Evolutionary conservation across 2,113 vertebrate genomes (phyloP), one percentile per base, ranked within the genome.

Genomic region (Zeus faber): DNA sequence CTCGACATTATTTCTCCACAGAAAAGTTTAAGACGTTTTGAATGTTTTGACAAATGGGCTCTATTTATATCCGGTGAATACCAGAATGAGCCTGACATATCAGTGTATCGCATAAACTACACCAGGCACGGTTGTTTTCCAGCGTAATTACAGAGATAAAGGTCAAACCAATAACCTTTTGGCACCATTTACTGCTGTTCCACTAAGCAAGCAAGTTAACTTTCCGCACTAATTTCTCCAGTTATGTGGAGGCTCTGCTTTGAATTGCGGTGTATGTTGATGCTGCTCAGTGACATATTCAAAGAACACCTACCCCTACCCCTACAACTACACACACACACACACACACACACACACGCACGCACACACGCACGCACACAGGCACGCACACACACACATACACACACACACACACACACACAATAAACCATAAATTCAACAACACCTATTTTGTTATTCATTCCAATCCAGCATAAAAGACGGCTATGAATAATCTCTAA

Each of bases 281-380:
- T n/a, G n/a, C n/a, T n/a, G n/a, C n/a, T n/a, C n/a, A n/a, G n/a
- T 33, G 13, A 33, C 31, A 2, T 8, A 33, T 33, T 2, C 5
- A 33, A 33, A n/a, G 13, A n/a, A 13, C 29, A 43, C 39, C 29
- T 17, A 46, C 41, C 26, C 41, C 17, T 4, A 31, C 51, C 27
- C 51, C 29, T 16, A 45, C 40, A n/a, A 11, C 16, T n/a, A 9
- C 35, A 24, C 13, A 35, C 13, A 39, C 20, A 23, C 39, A 23
- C 22, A 26, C 50, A 16, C 21, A 24, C 39, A 26, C 39, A 55
- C 35, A 24, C n/a, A n/a, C n/a, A n/a, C n/a, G n/a, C n/a, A n/a
- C n/a, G n/a, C n/a, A n/a, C n/a, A 50, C 29, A 31, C 2, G n/a
- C n/a, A n/a, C n/a, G n/a, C n/a, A n/a, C n/a, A n/a, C n/a, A n/a